Conservation (phyloP, 2,113 vertebrate genomes). For the Furnarius figulus region DNA sequence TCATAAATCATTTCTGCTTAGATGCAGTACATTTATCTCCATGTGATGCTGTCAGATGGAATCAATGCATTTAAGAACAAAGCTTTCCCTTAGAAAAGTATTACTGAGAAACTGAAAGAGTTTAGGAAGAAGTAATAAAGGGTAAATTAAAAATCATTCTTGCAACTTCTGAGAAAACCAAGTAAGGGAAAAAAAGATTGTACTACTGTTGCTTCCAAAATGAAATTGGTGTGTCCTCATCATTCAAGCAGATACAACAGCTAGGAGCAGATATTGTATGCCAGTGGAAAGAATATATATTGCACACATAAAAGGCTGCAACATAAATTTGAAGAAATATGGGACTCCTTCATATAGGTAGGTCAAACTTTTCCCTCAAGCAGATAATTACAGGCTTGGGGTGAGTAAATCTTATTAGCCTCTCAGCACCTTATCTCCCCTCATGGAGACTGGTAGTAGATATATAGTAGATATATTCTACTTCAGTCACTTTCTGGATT, state of each 20-base stretch:
- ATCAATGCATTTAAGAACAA: conserved; percentile 42
- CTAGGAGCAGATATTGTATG: conserved; percentile 65
- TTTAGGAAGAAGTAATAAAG: conserved; percentile 62
- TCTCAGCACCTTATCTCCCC: conserved; percentile 70
- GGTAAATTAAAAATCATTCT: conserved; percentile 45
- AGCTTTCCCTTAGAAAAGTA: not conserved
- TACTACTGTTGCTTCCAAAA: conserved; percentile 30
- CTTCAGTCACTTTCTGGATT: conserved; percentile 14
- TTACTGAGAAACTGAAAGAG: conserved; percentile 31
- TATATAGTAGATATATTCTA: conserved; percentile 59
- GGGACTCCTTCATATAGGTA: conserved; percentile 74
- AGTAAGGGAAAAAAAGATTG: conserved; percentile 23
- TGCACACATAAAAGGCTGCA: conserved; percentile 70
- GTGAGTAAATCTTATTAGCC: conserved; percentile 82
- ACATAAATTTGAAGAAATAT: conserved; percentile 80
- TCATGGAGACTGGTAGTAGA: conserved; percentile 62
- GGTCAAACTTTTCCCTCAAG: conserved; percentile 81
- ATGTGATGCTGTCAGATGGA: conserved; percentile 31
- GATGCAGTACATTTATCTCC: conserved; percentile 40
- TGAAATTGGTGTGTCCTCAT: conserved; percentile 59
- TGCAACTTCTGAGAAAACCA: conserved; percentile 42
- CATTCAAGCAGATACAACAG: conserved; percentile 61
- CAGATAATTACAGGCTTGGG: conserved; percentile 80
- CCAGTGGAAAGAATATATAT: conserved; percentile 71
- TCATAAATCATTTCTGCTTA: conserved; percentile 39